These are phyloP conservation scores for Acridotheres tristis DNA, from an alignment of 2,797 vertebrate species.

Conservation along the genomic window DNA sequence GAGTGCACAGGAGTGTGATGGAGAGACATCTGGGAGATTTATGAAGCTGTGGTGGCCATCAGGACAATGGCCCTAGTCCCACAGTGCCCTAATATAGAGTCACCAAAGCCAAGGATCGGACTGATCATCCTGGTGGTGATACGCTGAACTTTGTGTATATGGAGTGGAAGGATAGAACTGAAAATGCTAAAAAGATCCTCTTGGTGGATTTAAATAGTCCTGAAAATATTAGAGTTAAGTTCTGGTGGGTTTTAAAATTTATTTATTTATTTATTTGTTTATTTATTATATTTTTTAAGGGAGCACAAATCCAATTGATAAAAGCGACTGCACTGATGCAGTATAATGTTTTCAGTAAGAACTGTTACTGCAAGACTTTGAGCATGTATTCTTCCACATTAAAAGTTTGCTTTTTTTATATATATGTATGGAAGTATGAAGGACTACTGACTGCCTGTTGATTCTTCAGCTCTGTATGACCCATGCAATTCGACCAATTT, in stretches of 20 bases:
- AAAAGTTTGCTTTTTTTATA: not conserved
- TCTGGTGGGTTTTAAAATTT: not conserved
- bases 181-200: not conserved
- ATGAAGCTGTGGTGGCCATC: not conserved
- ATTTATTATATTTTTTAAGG: not conserved
- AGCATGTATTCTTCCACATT: not conserved
- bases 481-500: not conserved
- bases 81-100: not conserved
- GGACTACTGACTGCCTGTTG: not conserved
- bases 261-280: too few relatives aligned
- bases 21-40: not conserved
- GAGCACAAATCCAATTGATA: not conserved
- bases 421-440: not conserved
- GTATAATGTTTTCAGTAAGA: not conserved
- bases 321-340: not conserved
- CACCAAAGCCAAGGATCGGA: not conserved
- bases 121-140: not conserved
- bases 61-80: not conserved
- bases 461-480: not conserved
- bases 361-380: not conserved
- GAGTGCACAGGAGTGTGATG: not conserved
- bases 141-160: rapidly evolving
- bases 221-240: not conserved
- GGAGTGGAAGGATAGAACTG: not conserved
- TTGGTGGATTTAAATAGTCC: not conserved